phyloP scores from a whole-genome alignment of 1,140 invertebrate species.

The Calliopsis andreniformis region DNA sequence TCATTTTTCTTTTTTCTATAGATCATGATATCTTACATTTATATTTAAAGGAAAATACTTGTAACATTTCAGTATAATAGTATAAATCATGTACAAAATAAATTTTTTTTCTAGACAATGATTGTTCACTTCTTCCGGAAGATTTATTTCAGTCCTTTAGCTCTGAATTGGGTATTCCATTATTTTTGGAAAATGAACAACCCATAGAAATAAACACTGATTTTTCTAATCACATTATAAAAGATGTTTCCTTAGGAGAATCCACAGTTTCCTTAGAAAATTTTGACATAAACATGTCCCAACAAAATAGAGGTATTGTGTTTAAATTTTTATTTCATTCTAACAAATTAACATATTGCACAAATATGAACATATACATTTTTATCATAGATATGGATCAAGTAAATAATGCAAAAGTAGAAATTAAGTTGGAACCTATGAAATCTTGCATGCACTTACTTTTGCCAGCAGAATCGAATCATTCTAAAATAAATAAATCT shows the following conservation, averaged over 20 bases:
- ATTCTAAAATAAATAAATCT: slow-evolving; percentile 68
- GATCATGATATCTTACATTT: too few species aligned
- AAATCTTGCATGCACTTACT: slow-evolving; percentile 65
- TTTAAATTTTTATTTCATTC: background rate
- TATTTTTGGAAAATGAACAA: slow-evolving; percentile 61
- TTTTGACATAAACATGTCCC: slow-evolving; percentile 31
- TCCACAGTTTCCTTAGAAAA: slow-evolving; percentile 51
- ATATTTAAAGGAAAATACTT: too few species aligned
- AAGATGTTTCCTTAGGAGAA: slow-evolving; percentile 46
- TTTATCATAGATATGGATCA: slow-evolving; percentile 14
- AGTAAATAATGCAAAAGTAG: slow-evolving; percentile 22
- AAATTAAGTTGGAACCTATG: slow-evolving; percentile 67
- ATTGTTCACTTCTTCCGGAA: slow-evolving; percentile 49
- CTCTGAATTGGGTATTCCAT: slow-evolving; percentile 72
- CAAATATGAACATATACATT: background rate
- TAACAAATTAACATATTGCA: background rate
- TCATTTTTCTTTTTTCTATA: too few species aligned
- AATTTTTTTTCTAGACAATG: background rate
- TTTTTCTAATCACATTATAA: slow-evolving; percentile 65
- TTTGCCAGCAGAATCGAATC: slow-evolving; percentile 66
- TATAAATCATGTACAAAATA: background rate
- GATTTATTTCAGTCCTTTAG: slow-evolving; percentile 74
- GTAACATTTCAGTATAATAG: too few species aligned
- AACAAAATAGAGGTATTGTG: slow-evolving; percentile 44
- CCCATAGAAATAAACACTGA: slow-evolving; percentile 51